These are phyloP conservation scores for Solenodon paradoxus DNA, from an alignment of 2,113 vertebrate species.

Conservation along the genomic window DNA sequence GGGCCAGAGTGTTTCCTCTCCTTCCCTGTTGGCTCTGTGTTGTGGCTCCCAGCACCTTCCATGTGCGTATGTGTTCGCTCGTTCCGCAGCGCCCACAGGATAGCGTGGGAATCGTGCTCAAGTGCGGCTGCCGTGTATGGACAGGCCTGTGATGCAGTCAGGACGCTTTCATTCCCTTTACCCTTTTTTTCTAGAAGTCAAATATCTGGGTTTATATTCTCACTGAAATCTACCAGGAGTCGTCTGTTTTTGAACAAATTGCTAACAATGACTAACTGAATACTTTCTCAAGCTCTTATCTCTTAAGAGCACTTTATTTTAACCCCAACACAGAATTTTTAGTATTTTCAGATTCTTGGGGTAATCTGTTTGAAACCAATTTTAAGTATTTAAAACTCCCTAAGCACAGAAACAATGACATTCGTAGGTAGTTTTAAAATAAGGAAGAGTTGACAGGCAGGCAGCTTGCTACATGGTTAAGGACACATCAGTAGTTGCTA, in stretches of 20 bases:
- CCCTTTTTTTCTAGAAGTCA: no score
- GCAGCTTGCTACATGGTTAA: slow-evolving; percentile 15
- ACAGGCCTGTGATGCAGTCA: no score
- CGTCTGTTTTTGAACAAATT: background rate
- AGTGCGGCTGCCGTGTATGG: no score
- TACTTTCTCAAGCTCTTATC: background rate
- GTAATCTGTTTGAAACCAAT: background rate
- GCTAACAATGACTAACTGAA: background rate
- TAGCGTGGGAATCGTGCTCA: background rate
- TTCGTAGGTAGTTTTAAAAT: background rate
- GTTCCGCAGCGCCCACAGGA: background rate
- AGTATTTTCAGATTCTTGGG: background rate
- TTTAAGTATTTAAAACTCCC: background rate
- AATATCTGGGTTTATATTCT: slow-evolving; percentile 4
- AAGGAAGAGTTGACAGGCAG: background rate
- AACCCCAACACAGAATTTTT: slow-evolving; percentile 20
- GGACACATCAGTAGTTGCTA: background rate
- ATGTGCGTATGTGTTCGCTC: background rate
- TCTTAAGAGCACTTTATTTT: slow-evolving; percentile 39
- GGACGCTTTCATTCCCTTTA: no score
- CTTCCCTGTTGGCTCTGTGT: background rate
- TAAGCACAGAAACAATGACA: background rate
- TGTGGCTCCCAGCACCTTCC: background rate
- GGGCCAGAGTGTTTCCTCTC: background rate
- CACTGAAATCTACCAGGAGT: background rate